Percentiles rank a stretch among this genome's conserved stretches.
These are phyloP conservation scores for Epizoanthus scotinus DNA, from an alignment of 92 coral and sea anemone genomes.

Conservation along the genomic window DNA sequence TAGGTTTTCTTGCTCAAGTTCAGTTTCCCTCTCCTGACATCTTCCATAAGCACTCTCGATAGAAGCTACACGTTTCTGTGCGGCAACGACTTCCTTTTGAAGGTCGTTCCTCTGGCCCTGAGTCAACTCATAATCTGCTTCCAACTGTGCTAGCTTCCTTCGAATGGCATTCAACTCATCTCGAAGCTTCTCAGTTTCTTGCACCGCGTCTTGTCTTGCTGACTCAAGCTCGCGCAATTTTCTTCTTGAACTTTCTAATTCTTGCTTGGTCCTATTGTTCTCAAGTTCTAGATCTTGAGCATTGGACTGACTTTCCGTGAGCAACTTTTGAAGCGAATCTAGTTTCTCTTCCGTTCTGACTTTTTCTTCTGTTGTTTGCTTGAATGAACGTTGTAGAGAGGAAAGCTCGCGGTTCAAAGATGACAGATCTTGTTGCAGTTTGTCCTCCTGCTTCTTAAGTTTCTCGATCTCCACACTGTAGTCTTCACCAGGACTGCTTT, in stretches of 20 bases:
- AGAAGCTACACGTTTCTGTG: constrained; percentile 62
- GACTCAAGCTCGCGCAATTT: constrained; percentile 51
- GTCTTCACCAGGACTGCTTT: constrained; percentile 49
- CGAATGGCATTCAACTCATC: constrained; percentile 54
- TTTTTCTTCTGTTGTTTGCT: constrained; percentile 53
- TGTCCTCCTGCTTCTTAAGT: constrained; percentile 59
- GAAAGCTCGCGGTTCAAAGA: constrained; percentile 52
- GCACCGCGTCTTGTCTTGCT: constrained; percentile 36
- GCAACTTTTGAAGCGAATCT: constrained; percentile 36
- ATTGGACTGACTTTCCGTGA: constrained; percentile 44
- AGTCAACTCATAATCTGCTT: constrained; percentile 74
- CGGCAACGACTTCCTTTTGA: constrained; percentile 60
- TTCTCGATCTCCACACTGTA: constrained; percentile 49
- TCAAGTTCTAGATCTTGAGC: constrained; percentile 56
- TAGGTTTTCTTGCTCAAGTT: constrained; percentile 69
- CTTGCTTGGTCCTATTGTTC: constrained; percentile 50
- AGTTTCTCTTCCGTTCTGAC: constrained; percentile 57
- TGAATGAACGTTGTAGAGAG: constrained; percentile 41
- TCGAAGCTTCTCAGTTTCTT: constrained; percentile 51
- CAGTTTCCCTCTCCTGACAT: constrained; percentile 62
- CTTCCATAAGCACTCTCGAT: constrained; percentile 62
- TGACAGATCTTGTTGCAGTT: constrained; percentile 53
- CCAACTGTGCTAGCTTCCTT: constrained; percentile 54
- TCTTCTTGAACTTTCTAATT: constrained; percentile 53
- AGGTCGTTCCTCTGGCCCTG: constrained; percentile 66